Evolutionary conservation across 1,140 invertebrate species (phyloP), one percentile per base, ranked within the genome.

Genomic region (Eupristina koningsbergeri): DNA sequence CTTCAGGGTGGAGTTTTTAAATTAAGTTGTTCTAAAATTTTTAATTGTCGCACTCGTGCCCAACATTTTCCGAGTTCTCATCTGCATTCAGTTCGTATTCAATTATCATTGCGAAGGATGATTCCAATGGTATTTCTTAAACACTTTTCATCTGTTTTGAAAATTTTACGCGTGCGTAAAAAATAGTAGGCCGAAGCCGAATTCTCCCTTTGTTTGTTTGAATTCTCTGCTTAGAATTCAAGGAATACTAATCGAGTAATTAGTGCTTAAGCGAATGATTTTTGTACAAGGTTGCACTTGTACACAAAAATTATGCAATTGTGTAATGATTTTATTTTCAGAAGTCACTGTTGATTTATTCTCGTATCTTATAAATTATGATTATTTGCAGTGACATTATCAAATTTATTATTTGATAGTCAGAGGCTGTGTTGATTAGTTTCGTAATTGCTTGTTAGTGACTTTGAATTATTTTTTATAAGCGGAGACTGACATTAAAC

Each of bases 321-420:
- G 61, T 36, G 31, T 76, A 50, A 76, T 39, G 34, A 53, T 76
- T 76, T 53, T 36, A 76, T 76, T 76, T 53, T 36, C 22, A 61
- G 50, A 34, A 53, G 13, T 61, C 13, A 53, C 1, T 11, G 47
- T 22, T 58, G 31, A 58, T 76, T 58, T 53, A 80, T 58, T 71
- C 36, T 41, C n/a, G 36, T 74, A 63, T 74, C 50, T 39, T 19
- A 7, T 73, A 73, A 82, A 41, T 82, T 75, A 82, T 39, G 29
- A 58, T 50, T 76, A 53, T 76, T 76, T 63, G 34, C 29, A 47
- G 29, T 11, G 26, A 39, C 31, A 76, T 39, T 82, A 76, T 82
- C 61, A 76, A 64, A 82, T 82, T 76, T 75, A 82, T 76, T 64
- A 36, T 64, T 75, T 41, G 73, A 75, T 82, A 82, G 22, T 19